Evolutionary conservation across 2,888 invertebrate genomes (phyloP).

Genomic region (Penaeus monodon): DNA sequence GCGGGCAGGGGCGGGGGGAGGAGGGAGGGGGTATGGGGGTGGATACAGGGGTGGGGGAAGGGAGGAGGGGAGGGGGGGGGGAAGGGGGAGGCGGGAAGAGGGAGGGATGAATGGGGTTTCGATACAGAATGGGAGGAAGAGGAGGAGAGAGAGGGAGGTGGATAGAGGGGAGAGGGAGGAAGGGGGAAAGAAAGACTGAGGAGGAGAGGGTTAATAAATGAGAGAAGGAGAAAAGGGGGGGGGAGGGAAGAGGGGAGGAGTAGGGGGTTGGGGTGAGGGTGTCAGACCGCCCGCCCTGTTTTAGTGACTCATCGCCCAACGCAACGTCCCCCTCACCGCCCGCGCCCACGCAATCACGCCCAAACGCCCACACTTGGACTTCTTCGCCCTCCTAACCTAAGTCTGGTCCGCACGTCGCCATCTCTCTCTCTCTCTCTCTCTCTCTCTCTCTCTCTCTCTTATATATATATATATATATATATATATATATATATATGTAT

Average conservation of each 20-base stretch:
- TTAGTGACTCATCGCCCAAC: too few relatives aligned
- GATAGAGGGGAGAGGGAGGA: not conserved
- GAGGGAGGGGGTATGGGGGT: too few relatives aligned
- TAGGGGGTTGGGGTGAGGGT: too few relatives aligned
- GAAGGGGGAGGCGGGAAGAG: not conserved
- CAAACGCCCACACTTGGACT: not conserved
- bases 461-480: too few relatives aligned
- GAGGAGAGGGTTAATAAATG: too few relatives aligned
- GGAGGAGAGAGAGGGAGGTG: not conserved
- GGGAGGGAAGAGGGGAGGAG: too few relatives aligned
- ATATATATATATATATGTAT: too few relatives aligned
- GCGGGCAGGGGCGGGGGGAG: too few relatives aligned
- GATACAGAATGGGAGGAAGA: not conserved
- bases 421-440: conserved; percentile 2
- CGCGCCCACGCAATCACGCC: not conserved
- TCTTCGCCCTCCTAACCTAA: not conserved
- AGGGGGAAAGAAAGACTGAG: not conserved
- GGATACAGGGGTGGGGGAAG: not conserved
- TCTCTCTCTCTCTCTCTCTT: conserved; percentile 1
- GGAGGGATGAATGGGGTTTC: not conserved
- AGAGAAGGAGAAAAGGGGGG: too few relatives aligned
- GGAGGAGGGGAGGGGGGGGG: not conserved
- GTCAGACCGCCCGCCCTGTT: too few relatives aligned
- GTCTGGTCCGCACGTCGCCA: not conserved
- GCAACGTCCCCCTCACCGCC: too few relatives aligned